Conservation (phyloP, 2,113 vertebrate genomes). For the Calypte anna region DNA sequence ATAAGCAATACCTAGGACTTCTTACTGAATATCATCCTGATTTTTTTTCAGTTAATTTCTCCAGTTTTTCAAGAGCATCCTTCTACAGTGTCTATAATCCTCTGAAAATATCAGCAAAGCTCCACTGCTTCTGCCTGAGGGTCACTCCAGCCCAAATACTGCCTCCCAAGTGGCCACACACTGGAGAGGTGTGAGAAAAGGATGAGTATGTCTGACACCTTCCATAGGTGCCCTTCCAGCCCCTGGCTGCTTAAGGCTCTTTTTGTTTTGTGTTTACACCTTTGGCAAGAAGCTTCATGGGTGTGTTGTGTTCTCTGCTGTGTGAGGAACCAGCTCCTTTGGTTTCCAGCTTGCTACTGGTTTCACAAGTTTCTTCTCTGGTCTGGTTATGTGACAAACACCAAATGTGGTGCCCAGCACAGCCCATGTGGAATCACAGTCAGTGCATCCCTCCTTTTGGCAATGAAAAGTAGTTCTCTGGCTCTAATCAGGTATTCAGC, state of each 20-base stretch:
- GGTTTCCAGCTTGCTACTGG: background rate
- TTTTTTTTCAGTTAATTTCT: background rate
- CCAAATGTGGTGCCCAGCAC: background rate
- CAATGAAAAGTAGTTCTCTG: background rate
- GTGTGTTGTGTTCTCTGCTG: background rate
- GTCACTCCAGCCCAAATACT: background rate
- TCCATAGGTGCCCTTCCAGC: background rate
- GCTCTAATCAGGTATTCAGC: background rate
- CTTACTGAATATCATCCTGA: background rate
- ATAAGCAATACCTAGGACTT: background rate
- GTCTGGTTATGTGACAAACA: background rate
- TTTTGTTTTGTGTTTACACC: background rate
- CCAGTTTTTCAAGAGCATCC: background rate
- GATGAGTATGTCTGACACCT: background rate
- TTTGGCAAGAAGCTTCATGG: background rate
- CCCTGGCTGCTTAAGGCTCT: background rate
- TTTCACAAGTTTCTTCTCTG: background rate
- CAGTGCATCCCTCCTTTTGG: background rate
- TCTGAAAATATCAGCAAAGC: background rate
- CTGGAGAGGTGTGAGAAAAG: background rate
- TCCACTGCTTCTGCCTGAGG: background rate
- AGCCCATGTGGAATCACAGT: background rate
- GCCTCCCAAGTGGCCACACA: background rate
- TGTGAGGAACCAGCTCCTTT: background rate
- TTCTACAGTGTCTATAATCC: background rate